These are phyloP conservation scores for Chaenodraco wilsoni DNA, from an alignment of 2,797 vertebrate genomes.

Conservation along the genomic window DNA sequence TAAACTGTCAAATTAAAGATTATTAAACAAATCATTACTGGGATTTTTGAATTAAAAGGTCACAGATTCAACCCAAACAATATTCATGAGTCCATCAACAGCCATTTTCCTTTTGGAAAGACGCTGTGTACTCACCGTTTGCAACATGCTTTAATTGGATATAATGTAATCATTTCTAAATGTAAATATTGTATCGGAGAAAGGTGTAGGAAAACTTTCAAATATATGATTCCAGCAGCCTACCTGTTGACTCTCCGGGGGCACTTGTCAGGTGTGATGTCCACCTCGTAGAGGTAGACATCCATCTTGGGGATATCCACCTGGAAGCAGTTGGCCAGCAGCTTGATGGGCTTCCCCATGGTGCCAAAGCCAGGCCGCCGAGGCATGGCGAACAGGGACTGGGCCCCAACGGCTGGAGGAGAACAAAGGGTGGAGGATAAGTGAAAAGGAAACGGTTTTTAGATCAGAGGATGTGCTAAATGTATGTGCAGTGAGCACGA, in stretches of 20 bases:
- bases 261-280: constrained; percentile 99
- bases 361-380: constrained; percentile 99
- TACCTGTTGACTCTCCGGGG: constrained; percentile 98
- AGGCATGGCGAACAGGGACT: constrained; percentile 96
- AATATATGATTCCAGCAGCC: neutral
- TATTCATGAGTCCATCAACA: neutral
- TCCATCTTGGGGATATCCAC: constrained; percentile 99
- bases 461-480: neutral
- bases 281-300: constrained; percentile 99
- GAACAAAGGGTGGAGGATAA: neutral
- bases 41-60: neutral
- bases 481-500: neutral
- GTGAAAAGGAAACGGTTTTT: neutral
- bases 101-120: neutral
- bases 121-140: neutral
- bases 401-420: constrained; percentile 90
- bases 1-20: neutral
- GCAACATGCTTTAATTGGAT: neutral
- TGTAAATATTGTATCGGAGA: neutral
- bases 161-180: neutral
- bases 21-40: neutral
- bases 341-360: constrained; percentile 99
- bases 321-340: constrained; percentile 99
- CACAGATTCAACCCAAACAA: neutral
- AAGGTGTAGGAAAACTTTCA: neutral